These are phyloP conservation scores for Drosophila greeni DNA, from an alignment of 2,888 invertebrate species.

Conservation along the genomic window DNA sequence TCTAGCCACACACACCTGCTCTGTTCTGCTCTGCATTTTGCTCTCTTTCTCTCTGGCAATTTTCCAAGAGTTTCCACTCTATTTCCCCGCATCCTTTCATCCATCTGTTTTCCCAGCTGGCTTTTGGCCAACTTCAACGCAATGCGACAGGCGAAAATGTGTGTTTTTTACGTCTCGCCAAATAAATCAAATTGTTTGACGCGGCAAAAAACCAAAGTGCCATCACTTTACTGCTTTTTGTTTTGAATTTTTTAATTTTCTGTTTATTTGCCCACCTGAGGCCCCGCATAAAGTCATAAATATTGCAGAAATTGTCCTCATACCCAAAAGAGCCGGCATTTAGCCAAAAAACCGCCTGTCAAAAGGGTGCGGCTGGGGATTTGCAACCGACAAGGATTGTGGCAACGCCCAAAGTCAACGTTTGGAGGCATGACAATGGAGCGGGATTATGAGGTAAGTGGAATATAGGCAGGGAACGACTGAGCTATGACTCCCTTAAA, in stretches of 20 bases:
- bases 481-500: slow-evolving; percentile 2
- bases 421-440: slow-evolving; percentile 6
- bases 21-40: not conserved
- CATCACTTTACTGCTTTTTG: slow-evolving; percentile 15
- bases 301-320: slow-evolving; percentile 49
- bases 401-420: slow-evolving; percentile 31
- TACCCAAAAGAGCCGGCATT: slow-evolving; percentile 15
- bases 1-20: slow-evolving; percentile 32
- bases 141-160: slow-evolving; percentile 49
- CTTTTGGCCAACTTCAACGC: slow-evolving; percentile 58
- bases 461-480: slow-evolving; percentile 3
- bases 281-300: slow-evolving; percentile 52
- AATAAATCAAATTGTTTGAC: slow-evolving; percentile 55
- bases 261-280: slow-evolving; percentile 45
- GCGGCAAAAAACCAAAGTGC: slow-evolving; percentile 22
- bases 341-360: slow-evolving; percentile 34
- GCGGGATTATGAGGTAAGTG: slow-evolving; percentile 27
- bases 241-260: slow-evolving; percentile 27
- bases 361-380: slow-evolving; percentile 48
- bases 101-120: slow-evolving; percentile 29
- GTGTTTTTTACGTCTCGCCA: slow-evolving; percentile 38
- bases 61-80: slow-evolving; percentile 38
- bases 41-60: slow-evolving; percentile 18
- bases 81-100: slow-evolving; percentile 9
- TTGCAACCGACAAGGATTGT: slow-evolving; percentile 15